phyloP scores from a whole-genome alignment of 2,113 vertebrate genomes.

The Chiloscyllium plagiosum region DNA sequence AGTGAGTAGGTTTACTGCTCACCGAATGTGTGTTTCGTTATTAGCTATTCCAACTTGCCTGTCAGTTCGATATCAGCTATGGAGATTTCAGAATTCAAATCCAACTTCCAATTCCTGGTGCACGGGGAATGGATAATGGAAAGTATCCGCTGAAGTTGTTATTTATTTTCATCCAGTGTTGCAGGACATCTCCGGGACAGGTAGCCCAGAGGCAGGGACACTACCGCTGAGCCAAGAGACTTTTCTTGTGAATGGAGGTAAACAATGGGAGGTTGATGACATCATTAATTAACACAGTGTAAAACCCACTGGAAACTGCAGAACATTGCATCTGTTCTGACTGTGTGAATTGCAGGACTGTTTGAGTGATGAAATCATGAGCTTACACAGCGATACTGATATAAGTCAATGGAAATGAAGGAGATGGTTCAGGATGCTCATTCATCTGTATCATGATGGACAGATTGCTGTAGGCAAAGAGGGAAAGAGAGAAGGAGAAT shows the following conservation, averaged over 20 bases:
- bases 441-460: not conserved
- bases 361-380: not conserved
- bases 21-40: not conserved
- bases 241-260: not conserved
- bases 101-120: not conserved
- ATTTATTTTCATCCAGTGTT: too few relatives aligned
- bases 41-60: not conserved
- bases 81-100: not conserved
- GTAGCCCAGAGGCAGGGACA: too few relatives aligned
- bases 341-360: not conserved
- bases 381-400: not conserved
- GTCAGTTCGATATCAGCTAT: not conserved
- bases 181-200: too few relatives aligned
- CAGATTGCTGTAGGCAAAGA: not conserved
- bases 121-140: not conserved
- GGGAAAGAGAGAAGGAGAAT: not conserved
- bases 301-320: not conserved
- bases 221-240: too few relatives aligned
- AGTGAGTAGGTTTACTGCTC: not conserved
- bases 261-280: not conserved
- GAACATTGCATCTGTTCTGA: constrained; percentile 6
- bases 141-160: not conserved
- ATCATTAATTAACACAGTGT: not conserved
- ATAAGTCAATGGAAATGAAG: not conserved
- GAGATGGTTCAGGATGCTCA: not conserved